Percentiles rank a stretch among this genome's conserved stretches.
Conservation (phyloP, 1,140 invertebrate species). For the Bemisia tabaci region DNA sequence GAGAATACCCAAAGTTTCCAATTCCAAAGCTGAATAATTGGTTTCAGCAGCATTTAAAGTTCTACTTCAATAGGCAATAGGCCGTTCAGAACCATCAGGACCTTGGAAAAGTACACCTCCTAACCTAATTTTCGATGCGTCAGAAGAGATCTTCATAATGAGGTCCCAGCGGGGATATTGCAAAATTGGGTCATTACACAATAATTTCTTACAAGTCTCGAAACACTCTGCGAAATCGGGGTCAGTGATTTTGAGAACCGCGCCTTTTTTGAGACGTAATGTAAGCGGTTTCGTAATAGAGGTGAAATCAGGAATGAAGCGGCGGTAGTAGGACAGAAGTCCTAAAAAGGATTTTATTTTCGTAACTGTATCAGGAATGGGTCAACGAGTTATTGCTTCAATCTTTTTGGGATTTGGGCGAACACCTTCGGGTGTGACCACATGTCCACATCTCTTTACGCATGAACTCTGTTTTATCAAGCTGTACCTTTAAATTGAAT, state of each 20-base stretch:
- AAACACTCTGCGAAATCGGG: slow-evolving; percentile 22
- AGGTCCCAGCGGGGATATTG: slow-evolving; percentile 16
- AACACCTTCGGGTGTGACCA: neutral
- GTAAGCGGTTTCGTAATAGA: slow-evolving; percentile 25
- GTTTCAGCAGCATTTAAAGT: slow-evolving; percentile 22
- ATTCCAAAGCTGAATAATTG: slow-evolving; percentile 27
- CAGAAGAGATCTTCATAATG: slow-evolving; percentile 23
- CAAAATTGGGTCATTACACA: slow-evolving; percentile 27
- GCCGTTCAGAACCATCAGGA: slow-evolving; percentile 19
- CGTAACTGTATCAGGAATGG: slow-evolving; percentile 4
- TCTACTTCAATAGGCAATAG: slow-evolving; percentile 25
- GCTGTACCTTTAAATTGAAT: slow-evolving; percentile 5
- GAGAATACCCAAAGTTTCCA: slow-evolving; percentile 38
- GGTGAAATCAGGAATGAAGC: slow-evolving; percentile 27
- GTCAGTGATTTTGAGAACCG: neutral
- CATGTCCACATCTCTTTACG: slow-evolving; percentile 16
- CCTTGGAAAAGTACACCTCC: slow-evolving; percentile 15
- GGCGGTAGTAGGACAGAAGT: slow-evolving; percentile 26
- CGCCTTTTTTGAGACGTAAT: slow-evolving; percentile 17
- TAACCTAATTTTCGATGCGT: slow-evolving; percentile 15
- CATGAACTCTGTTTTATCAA: slow-evolving; percentile 16
- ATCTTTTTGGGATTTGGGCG: slow-evolving; percentile 5
- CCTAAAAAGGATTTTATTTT: slow-evolving; percentile 29
- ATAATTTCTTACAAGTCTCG: slow-evolving; percentile 27
- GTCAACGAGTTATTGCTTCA: slow-evolving; percentile 1